These are phyloP conservation scores for Cynoglossus semilaevis DNA, from an alignment of 2,113 vertebrate species.

Conservation along the genomic window DNA sequence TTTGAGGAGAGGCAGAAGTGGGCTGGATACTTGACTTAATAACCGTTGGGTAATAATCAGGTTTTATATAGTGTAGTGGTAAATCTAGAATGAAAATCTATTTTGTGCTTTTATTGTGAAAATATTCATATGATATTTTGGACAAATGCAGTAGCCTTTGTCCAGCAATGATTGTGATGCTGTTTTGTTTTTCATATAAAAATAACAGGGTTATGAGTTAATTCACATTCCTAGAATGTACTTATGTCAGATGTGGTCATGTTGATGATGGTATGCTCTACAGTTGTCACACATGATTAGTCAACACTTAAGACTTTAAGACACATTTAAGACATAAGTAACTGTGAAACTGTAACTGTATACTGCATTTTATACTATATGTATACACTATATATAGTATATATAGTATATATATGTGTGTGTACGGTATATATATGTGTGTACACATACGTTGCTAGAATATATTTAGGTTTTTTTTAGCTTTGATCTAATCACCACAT, in stretches of 20 bases:
- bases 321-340: not conserved
- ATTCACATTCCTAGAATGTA: conserved; percentile 47
- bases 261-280: not conserved
- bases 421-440: too few relatives aligned
- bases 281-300: conserved; percentile 1
- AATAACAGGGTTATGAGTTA: not conserved
- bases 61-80: too few relatives aligned
- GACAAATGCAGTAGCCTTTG: too few relatives aligned
- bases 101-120: conserved; percentile 9
- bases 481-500: conserved; percentile 13
- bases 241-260: not conserved
- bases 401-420: too few relatives aligned
- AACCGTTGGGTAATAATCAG: too few relatives aligned
- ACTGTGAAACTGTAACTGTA: conserved; percentile 40
- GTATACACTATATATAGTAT: too few relatives aligned
- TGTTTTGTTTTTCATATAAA: not conserved
- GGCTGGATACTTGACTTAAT: too few relatives aligned
- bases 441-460: conserved; percentile 5
- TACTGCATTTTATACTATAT: conserved; percentile 1
- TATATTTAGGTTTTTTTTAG: not conserved
- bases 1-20: too few relatives aligned
- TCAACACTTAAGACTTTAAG: conserved; percentile 30
- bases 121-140: too few relatives aligned
- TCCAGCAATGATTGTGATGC: not conserved
- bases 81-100: too few relatives aligned